Evolutionary conservation across 2,888 invertebrate genomes (phyloP).

Genomic region (Himalopsyche japonica): DNA sequence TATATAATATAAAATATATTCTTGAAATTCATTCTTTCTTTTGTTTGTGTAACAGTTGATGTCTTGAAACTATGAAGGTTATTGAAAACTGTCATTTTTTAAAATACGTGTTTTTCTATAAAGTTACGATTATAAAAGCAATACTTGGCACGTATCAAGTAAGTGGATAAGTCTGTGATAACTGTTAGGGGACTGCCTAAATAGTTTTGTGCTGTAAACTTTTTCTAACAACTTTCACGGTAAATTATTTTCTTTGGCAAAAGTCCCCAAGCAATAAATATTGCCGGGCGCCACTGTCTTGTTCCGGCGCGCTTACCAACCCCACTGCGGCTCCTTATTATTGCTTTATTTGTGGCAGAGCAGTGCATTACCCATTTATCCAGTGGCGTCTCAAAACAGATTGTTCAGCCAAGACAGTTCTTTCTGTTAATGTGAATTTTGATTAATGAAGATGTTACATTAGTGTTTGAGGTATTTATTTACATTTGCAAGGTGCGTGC

Average conservation of each 20-base stretch:
- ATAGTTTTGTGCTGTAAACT: conserved; percentile 27
- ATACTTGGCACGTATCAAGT: neutral
- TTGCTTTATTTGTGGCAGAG: conserved; percentile 25
- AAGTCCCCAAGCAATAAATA: conserved; percentile 31
- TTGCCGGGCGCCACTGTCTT: conserved; percentile 33
- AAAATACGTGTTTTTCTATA: neutral
- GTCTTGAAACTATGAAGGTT: too few relatives aligned
- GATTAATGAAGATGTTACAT: too few relatives aligned
- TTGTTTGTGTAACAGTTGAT: too few relatives aligned
- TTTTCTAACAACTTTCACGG: conserved; percentile 28
- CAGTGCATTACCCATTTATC: neutral
- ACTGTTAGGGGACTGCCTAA: conserved; percentile 14
- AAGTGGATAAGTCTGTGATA: neutral
- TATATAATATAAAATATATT: too few relatives aligned
- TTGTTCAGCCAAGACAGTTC: too few relatives aligned
- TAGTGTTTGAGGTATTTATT: too few relatives aligned
- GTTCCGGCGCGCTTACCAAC: conserved; percentile 11
- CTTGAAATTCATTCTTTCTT: too few relatives aligned
- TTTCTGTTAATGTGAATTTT: too few relatives aligned
- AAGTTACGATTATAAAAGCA: neutral
- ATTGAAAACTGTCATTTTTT: too few relatives aligned
- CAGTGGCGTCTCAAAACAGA: neutral
- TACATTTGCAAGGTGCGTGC: too few relatives aligned
- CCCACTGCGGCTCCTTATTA: conserved; percentile 3
- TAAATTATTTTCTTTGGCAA: conserved; percentile 39